Evolutionary conservation across 2,888 invertebrate species (phyloP).

Genomic region (Calliopum simillimum): DNA sequence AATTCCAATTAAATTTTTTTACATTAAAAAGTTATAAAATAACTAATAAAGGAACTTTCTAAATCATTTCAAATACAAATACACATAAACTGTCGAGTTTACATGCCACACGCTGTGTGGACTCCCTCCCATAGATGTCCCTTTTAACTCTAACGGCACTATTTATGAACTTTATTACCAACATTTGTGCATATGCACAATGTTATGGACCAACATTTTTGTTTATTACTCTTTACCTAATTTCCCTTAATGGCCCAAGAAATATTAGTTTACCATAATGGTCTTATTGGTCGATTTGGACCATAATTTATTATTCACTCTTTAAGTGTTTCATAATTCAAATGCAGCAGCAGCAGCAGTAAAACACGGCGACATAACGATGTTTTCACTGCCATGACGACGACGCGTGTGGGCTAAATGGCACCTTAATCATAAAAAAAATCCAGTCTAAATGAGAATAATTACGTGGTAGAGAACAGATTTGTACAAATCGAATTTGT

Average conservation of each 20-base stretch:
- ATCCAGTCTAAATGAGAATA: slow-evolving; percentile 6
- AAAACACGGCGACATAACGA: not conserved
- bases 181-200: no score
- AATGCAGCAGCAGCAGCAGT: slow-evolving; percentile 7
- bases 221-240: not conserved
- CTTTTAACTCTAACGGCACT: not conserved
- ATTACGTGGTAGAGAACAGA: slow-evolving; percentile 21
- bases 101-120: not conserved
- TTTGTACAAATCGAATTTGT: not conserved
- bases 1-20: no score
- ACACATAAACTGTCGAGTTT: not conserved
- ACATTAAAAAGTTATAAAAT: no score
- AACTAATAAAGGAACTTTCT: no score
- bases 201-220: slow-evolving; percentile 7
- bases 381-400: not conserved
- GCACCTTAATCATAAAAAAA: not conserved
- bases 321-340: slow-evolving; percentile 15
- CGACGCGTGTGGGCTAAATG: slow-evolving; percentile 22
- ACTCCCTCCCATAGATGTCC: not conserved
- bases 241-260: no score
- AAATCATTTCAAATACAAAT: no score
- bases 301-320: not conserved
- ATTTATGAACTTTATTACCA: slow-evolving; percentile 6
- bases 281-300: slow-evolving; percentile 1
- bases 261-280: not conserved